phyloP scores from a whole-genome alignment of 23 tunicate species.

The Botrylloides violaceus region DNA sequence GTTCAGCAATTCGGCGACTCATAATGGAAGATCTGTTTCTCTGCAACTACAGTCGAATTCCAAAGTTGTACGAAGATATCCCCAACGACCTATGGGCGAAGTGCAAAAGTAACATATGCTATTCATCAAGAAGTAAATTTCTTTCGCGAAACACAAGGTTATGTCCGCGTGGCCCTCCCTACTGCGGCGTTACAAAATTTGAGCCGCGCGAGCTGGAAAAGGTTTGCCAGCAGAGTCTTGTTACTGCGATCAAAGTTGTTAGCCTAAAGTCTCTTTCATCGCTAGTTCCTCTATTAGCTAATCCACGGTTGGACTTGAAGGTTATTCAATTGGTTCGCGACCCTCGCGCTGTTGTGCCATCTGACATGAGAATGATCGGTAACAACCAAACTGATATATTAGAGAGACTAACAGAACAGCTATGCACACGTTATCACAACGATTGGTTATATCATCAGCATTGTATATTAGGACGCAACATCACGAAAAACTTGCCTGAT shows the following conservation, averaged over 20 bases:
- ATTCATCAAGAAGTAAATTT: slow-evolving; percentile 20
- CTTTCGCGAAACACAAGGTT: slow-evolving; percentile 14
- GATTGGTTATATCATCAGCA: background rate
- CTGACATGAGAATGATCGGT: slow-evolving; percentile 12
- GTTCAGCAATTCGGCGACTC: background rate
- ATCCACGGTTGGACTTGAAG: slow-evolving; percentile 20
- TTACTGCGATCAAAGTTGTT: slow-evolving; percentile 36
- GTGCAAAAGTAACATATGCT: slow-evolving; percentile 10
- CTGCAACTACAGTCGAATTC: background rate
- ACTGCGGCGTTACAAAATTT: slow-evolving; percentile 21
- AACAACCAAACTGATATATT: background rate
- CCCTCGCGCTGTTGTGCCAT: slow-evolving; percentile 48
- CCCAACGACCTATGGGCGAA: slow-evolving; percentile 8
- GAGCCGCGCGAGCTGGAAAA: slow-evolving; percentile 3
- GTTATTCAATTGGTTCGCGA: slow-evolving; percentile 56
- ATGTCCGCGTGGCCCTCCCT: background rate
- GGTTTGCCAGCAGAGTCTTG: slow-evolving; percentile 24
- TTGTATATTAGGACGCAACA: background rate
- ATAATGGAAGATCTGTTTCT: slow-evolving; percentile 23
- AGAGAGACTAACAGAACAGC: background rate
- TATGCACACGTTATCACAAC: slow-evolving; percentile 10
- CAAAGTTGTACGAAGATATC: slow-evolving; percentile 1
- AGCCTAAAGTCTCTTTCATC: slow-evolving; percentile 25
- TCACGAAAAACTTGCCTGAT: background rate
- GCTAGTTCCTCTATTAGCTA: slow-evolving; percentile 19